Evolutionary conservation across 2,113 vertebrate species (phyloP).

Genomic region (Tamias sibiricus): DNA sequence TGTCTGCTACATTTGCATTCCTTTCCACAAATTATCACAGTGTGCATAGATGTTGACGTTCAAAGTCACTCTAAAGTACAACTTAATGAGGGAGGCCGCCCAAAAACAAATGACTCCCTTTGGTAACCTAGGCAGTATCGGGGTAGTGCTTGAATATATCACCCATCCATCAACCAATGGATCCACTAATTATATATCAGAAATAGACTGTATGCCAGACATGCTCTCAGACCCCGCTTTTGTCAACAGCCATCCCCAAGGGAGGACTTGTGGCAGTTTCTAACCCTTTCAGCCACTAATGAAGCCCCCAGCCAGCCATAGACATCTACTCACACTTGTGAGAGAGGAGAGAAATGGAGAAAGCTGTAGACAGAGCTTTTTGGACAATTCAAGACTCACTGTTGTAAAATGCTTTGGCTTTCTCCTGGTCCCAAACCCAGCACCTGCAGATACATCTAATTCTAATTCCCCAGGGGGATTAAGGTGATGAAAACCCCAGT

Average conservation of each 20-base stretch:
- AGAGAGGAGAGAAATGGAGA: background rate
- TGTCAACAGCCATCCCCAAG: background rate
- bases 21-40: constrained; percentile 1
- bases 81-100: background rate
- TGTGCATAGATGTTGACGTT: background rate
- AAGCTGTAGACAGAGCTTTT: background rate
- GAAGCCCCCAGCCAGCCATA: background rate
- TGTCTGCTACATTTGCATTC: background rate
- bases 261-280: background rate
- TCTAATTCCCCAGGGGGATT: background rate
- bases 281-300: background rate
- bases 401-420: background rate
- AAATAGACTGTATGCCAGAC: background rate
- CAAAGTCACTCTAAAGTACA: background rate
- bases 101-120: background rate
- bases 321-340: background rate
- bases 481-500: background rate
- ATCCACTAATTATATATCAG: background rate
- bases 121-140: background rate
- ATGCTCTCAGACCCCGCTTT: background rate
- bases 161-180: background rate
- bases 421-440: background rate
- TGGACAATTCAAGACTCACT: background rate
- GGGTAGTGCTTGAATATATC: background rate
- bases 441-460: background rate